Evolutionary conservation across 2,888 invertebrate genomes (phyloP).

Genomic region (Lomographa bimaculata): DNA sequence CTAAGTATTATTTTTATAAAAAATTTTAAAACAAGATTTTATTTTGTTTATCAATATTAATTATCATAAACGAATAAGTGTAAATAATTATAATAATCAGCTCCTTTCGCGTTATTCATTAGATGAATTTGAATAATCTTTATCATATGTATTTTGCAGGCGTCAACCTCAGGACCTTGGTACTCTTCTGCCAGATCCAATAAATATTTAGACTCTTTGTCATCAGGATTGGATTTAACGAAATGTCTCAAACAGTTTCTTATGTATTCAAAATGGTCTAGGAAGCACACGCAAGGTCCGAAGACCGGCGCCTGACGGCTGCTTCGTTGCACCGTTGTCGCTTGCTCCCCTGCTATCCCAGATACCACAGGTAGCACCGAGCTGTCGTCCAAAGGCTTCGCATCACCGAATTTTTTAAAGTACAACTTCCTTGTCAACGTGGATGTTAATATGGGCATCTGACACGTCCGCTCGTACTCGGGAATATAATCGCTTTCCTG

Average conservation of each 20-base stretch:
- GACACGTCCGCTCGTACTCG: conserved; percentile 17
- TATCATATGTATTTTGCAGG: no score
- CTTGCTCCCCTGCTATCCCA: background rate
- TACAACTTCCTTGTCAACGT: conserved; percentile 61
- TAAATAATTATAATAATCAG: no score
- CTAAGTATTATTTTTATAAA: no score
- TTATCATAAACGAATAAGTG: no score
- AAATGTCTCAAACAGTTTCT: conserved; percentile 12
- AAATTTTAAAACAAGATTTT: no score
- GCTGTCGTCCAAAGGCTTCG: background rate
- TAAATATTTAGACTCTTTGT: conserved; percentile 20
- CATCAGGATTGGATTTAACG: conserved; percentile 25
- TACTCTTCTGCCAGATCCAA: conserved; percentile 26
- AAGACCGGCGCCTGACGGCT: conserved; percentile 23
- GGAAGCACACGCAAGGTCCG: conserved; percentile 48
- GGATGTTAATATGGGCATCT: conserved; percentile 26
- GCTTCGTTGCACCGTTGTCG: conserved; percentile 6
- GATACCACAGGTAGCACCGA: background rate
- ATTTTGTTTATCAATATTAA: no score
- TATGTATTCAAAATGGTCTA: conserved; percentile 52
- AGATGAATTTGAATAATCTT: no score
- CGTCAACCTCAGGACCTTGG: no score
- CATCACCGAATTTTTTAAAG: conserved; percentile 45
- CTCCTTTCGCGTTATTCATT: no score
- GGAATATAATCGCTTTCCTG: conserved; percentile 4